These are phyloP conservation scores for Archivesica marissinica DNA, from an alignment of 1,140 invertebrate species.

Conservation along the genomic window DNA sequence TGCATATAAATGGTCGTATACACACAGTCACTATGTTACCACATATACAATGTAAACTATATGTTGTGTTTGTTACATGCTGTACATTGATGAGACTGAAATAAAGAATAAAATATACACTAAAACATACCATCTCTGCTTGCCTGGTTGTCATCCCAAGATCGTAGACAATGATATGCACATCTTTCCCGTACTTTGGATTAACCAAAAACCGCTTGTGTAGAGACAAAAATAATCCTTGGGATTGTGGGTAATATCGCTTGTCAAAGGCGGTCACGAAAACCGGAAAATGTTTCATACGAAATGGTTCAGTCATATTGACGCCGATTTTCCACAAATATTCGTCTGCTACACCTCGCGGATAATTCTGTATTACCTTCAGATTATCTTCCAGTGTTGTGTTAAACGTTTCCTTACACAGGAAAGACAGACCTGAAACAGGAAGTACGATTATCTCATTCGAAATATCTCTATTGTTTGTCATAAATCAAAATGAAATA, in stretches of 20 bases:
- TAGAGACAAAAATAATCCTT: neutral
- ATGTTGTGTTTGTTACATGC: too few relatives aligned
- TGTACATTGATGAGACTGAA: too few relatives aligned
- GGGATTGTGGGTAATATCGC: neutral
- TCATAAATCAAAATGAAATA: too few relatives aligned
- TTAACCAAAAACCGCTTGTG: neutral
- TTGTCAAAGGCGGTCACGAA: slow-evolving; percentile 10
- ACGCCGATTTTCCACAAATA: slow-evolving; percentile 19
- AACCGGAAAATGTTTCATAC: slow-evolving; percentile 1
- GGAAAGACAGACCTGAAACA: neutral
- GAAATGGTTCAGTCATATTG: neutral
- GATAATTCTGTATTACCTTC: slow-evolving; percentile 18
- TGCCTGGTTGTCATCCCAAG: neutral
- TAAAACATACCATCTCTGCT: neutral
- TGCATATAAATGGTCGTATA: too few relatives aligned
- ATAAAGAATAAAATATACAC: too few relatives aligned
- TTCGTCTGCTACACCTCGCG: neutral
- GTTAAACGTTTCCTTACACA: neutral
- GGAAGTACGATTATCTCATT: too few relatives aligned
- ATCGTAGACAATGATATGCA: slow-evolving; percentile 13
- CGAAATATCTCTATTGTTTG: too few relatives aligned
- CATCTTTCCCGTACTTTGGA: neutral
- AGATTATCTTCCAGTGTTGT: slow-evolving; percentile 24
- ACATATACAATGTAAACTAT: too few relatives aligned
- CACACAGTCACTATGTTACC: too few relatives aligned